Percentiles rank a stretch among this genome's conserved stretches.
Conservation (phyloP, 2,113 vertebrate species). For the Chroicocephalus ridibundus region DNA sequence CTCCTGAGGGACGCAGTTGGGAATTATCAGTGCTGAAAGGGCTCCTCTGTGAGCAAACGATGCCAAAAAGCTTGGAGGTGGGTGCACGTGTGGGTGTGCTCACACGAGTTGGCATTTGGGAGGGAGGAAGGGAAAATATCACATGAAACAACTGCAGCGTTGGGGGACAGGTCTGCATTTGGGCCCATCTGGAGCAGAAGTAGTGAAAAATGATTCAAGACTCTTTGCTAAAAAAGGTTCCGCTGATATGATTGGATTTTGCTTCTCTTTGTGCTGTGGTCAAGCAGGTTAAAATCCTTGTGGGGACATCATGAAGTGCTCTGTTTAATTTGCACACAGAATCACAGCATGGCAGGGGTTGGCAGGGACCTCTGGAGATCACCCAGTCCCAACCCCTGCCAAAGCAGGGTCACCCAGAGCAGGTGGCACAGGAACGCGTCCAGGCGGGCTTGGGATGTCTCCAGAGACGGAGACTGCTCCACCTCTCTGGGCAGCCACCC, state of each 20-base stretch:
- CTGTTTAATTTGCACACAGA: background rate
- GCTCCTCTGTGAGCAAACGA: background rate
- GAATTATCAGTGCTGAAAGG: background rate
- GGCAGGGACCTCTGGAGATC: too few relatives aligned
- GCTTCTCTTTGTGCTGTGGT: background rate
- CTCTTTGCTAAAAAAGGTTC: background rate
- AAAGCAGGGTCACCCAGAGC: too few relatives aligned
- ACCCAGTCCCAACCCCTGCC: too few relatives aligned
- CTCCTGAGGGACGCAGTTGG: background rate
- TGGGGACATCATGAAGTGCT: background rate
- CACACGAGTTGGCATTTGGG: constrained; percentile 41
- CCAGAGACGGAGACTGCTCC: too few relatives aligned
- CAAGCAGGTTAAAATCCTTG: background rate
- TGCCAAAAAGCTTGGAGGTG: background rate
- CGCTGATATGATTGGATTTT: background rate
- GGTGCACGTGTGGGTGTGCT: constrained; percentile 15
- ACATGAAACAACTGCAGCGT: constrained; percentile 5
- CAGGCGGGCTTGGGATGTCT: too few relatives aligned
- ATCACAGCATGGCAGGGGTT: too few relatives aligned
- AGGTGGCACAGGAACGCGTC: too few relatives aligned
- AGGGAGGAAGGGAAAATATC: constrained; percentile 38
- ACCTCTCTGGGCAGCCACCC: too few relatives aligned
- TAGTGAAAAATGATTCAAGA: background rate
- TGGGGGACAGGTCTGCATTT: background rate
- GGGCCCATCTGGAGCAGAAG: constrained; percentile 20